phyloP scores from a whole-genome alignment of 1,140 invertebrate species.

The Lithobius niger region DNA sequence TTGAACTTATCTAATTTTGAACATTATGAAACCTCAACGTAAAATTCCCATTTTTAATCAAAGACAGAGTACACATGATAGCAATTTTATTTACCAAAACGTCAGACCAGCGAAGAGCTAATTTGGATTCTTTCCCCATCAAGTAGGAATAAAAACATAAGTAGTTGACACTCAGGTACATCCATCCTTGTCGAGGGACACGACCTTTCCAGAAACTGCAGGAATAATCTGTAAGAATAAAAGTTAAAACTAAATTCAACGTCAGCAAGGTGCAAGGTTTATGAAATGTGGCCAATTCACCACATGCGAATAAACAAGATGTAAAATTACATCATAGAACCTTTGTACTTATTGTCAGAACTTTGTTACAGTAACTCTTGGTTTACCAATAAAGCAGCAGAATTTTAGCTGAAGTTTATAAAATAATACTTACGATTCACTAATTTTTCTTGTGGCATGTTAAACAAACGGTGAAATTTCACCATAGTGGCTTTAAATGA shows the following conservation, averaged over 20 bases:
- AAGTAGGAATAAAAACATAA: constrained; percentile 93
- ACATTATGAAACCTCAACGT: too few species aligned
- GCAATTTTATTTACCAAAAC: constrained; percentile 39
- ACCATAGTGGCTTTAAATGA: constrained; percentile 63
- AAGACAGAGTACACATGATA: constrained; percentile 15
- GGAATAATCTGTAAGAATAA: constrained; percentile 36
- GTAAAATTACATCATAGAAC: too few species aligned
- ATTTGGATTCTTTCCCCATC: constrained; percentile 74
- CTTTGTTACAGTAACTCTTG: too few species aligned
- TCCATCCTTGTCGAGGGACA: constrained; percentile 84
- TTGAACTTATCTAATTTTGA: too few species aligned
- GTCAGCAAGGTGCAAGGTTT: too few species aligned
- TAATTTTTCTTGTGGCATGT: constrained; percentile 81
- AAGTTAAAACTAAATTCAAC: constrained; percentile 12
- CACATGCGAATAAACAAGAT: too few species aligned
- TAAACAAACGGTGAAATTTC: constrained; percentile 81
- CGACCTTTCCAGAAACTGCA: constrained; percentile 83
- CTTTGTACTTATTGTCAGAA: too few species aligned
- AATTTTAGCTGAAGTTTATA: not conserved
- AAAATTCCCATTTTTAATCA: too few species aligned
- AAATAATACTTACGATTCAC: constrained; percentile 76
- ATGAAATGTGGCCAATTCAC: too few species aligned
- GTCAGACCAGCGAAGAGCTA: constrained; percentile 58
- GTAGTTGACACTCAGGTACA: constrained; percentile 91
- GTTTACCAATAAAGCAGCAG: not conserved